A percentile compares a stretch with the other conserved stretches of the same genome.
Evolutionary conservation across 2,888 invertebrate species (phyloP).

Genomic region (Amblyjoppa fuscipennis): DNA sequence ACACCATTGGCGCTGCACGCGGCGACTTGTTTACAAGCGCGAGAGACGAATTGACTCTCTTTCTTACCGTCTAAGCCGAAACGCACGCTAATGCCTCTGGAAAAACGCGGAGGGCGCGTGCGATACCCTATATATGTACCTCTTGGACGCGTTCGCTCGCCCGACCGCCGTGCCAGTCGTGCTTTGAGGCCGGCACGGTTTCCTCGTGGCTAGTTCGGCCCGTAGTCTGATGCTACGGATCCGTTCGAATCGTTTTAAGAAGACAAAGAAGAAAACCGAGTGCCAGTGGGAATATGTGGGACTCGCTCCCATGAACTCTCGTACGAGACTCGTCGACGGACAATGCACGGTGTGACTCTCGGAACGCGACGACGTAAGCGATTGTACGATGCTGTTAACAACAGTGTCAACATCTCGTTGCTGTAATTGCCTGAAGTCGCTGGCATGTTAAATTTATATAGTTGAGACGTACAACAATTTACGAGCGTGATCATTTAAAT

Average conservation of each 20-base stretch:
- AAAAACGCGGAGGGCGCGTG: too few species aligned
- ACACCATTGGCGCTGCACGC: background rate
- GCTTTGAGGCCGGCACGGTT: too few species aligned
- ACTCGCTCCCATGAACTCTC: conserved; percentile 36
- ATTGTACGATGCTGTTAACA: conserved; percentile 14
- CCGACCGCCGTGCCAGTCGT: background rate
- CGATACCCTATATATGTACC: background rate
- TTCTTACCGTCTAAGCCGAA: background rate
- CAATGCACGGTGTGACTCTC: conserved; percentile 4
- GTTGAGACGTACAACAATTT: background rate
- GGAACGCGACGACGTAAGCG: conserved; percentile 6
- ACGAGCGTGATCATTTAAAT: background rate
- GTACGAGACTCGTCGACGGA: conserved; percentile 1
- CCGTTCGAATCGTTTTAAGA: background rate
- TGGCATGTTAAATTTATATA: background rate
- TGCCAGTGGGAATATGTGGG: conserved; percentile 19
- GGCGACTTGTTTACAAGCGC: background rate
- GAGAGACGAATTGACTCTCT: background rate
- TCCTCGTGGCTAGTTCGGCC: too few species aligned
- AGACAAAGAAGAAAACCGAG: background rate
- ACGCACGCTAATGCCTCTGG: background rate
- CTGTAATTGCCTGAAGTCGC: background rate
- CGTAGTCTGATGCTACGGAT: background rate
- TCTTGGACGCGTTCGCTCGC: conserved; percentile 1
- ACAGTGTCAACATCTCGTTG: conserved; percentile 20